Base-by-base conservation (phyloP, 2,113 vertebrate species). In the Ammospiza nelsoni region DNA sequence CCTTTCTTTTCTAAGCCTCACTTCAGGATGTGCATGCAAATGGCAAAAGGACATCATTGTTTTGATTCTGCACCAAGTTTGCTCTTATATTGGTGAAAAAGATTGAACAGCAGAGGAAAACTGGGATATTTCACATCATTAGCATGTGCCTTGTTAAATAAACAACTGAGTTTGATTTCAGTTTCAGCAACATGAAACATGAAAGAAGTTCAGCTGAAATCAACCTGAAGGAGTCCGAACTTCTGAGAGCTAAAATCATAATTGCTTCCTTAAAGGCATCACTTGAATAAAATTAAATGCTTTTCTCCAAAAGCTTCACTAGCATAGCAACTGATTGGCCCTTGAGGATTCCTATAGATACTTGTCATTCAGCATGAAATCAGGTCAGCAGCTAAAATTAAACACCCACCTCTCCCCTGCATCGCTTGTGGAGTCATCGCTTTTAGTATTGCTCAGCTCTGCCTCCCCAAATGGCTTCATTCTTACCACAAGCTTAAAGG, bases 301-400 rank as follows among this genome's bases (percentile, higher is more conserved):
- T 35, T 96, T 97, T 92, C 96, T 94, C 90, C 79, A 94, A 95
- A 94, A 89, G 95, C 89, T 90, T 95, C 80, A 69, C 89, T 94
- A 91, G 83, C 94, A 91, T 35, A 96, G 96, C 91, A 94, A 91
- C 95, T 95, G 96, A 98, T 97, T 96, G 93, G 89, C 87, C 94
- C 91, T 95, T 92, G 93, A 96, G 96, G 92, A 92, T 96, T 97
- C 91, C 81, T 96, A 82, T 58, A 95, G 91, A 89, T 95, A 94
- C 96, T 94, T 94, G 94, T 97, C 96, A 97, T 98, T 98, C 95
- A 94, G 67, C 92, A 92, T 83, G 96, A 97, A 98, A 98, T 97
- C 97, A 95, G 97, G 98, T 98, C 97, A 98, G 94, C 94, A 96
- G 94, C 98, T 98, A 98, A 98, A 98, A 97, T 98, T 92, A 98